Evolutionary conservation across 2,888 invertebrate species (phyloP), one percentile per base, ranked within the genome.

Genomic region (Epinotia brunnichana): DNA sequence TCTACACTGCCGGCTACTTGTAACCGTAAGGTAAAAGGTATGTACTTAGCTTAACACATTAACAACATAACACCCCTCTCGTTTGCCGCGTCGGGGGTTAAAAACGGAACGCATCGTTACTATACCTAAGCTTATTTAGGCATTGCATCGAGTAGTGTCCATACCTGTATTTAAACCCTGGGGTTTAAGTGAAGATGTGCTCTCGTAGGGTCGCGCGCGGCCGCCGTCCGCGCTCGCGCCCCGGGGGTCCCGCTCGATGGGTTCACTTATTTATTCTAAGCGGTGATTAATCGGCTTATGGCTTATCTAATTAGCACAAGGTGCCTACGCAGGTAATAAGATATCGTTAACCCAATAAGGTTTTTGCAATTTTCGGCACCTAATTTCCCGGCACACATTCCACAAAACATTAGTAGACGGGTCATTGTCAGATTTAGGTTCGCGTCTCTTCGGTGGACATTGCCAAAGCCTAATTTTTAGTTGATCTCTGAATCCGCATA

Each of bases 291-390:
- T 62, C 67, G 62, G 72, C 68, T 72, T 72, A 72, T 56, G 68
- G 68, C 61, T 72, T 72, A 72, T 72, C 72, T 72, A 72, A 72
- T 72, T 72, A 72, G 72, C 41, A 53, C 72, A 68, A 72, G 61
- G 67, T 68, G 51, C 68, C 54, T 54, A 67, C 71, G 21, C 17
- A 29, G 15, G 67, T 68, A 61, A 72, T 67, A 48, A 66, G 61
- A 67, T 67, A 72, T 68, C 56, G 51, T 72, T 72, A 72, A 62
- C 62, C 72, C 24, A 72, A 68, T 62, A 51, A 68, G 24, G 51
- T 39, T 41, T 66, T 60, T 24, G 29, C 60, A 19, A 48, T 48
- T 48, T 48, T 48, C 44, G 44, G n/a, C 44, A 48, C 44, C 44
- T n/a, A 5, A 10, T 15, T 48, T 48, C n/a, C 44, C 44, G n/a